phyloP scores from a whole-genome alignment of 2,888 invertebrate genomes.

The Diachrysia chrysitis region DNA sequence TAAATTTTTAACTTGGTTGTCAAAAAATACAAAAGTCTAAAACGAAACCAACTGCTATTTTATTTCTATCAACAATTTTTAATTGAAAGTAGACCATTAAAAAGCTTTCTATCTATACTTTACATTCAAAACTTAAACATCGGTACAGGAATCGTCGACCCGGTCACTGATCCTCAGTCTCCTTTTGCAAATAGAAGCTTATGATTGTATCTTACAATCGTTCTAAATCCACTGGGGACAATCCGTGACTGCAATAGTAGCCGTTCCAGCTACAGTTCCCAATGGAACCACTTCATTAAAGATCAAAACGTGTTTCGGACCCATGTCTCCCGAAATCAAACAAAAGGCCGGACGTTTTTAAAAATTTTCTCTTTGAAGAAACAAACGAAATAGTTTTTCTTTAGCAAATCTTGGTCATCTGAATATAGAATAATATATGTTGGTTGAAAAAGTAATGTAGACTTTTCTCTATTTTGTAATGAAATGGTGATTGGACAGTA shows the following conservation, averaged over 20 bases:
- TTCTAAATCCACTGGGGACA: not conserved
- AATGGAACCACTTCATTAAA: not conserved
- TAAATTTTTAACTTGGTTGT: too few relatives aligned
- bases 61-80: too few relatives aligned
- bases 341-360: not conserved
- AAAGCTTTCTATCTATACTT: too few relatives aligned
- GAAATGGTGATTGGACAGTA: not conserved
- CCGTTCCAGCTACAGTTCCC: not conserved
- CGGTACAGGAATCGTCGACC: not conserved
- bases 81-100: too few relatives aligned
- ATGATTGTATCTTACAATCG: not conserved
- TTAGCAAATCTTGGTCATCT: not conserved
- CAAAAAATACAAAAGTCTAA: too few relatives aligned
- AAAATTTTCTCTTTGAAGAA: not conserved
- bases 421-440: not conserved
- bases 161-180: not conserved
- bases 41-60: too few relatives aligned
- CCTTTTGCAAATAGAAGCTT: conserved; percentile 1
- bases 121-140: not conserved
- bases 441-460: not conserved
- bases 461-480: not conserved
- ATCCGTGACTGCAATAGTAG: conserved; percentile 4
- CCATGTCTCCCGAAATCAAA: not conserved
- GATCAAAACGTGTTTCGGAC: conserved; percentile 6
- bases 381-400: conserved; percentile 4